Percentiles rank a stretch among this genome's conserved stretches.
phyloP scores from a whole-genome alignment of 2,113 vertebrate genomes.

The Uropsilus gracilis region DNA sequence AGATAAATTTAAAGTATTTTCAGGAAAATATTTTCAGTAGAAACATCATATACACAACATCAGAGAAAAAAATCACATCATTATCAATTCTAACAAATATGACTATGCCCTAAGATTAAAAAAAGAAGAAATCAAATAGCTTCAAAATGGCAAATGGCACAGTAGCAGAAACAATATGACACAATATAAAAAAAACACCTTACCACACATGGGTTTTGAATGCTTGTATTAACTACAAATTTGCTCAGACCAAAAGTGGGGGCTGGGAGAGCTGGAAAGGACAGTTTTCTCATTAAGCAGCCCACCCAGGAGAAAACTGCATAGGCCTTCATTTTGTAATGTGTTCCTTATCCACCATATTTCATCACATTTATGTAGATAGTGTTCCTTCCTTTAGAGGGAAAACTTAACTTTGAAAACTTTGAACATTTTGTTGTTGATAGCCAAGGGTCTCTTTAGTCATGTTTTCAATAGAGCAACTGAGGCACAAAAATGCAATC shows the following conservation, averaged over 20 bases:
- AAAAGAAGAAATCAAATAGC: not conserved
- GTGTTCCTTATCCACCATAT: not conserved
- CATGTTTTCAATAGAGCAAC: not conserved
- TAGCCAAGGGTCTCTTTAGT: not conserved
- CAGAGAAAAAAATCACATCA: not conserved
- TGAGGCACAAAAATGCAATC: not conserved
- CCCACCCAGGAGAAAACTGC: not conserved
- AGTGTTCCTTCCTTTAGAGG: too few species aligned
- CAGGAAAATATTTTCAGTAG: constrained; percentile 8
- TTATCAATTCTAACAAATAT: constrained; percentile 12
- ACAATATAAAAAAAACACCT: not conserved
- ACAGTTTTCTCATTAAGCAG: not conserved
- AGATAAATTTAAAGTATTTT: constrained; percentile 8
- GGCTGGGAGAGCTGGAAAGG: too few species aligned
- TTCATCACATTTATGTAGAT: not conserved
- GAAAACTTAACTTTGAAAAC: not conserved
- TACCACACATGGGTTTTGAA: not conserved
- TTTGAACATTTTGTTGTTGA: not conserved
- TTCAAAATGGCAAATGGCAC: not conserved
- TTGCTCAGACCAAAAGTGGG: not conserved
- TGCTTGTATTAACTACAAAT: not conserved
- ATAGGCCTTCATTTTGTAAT: not conserved
- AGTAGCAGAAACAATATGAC: not conserved
- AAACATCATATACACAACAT: not conserved
- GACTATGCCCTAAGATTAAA: not conserved